phyloP scores from a whole-genome alignment of 2,797 vertebrate species.

The Chrysocyon brachyurus region DNA sequence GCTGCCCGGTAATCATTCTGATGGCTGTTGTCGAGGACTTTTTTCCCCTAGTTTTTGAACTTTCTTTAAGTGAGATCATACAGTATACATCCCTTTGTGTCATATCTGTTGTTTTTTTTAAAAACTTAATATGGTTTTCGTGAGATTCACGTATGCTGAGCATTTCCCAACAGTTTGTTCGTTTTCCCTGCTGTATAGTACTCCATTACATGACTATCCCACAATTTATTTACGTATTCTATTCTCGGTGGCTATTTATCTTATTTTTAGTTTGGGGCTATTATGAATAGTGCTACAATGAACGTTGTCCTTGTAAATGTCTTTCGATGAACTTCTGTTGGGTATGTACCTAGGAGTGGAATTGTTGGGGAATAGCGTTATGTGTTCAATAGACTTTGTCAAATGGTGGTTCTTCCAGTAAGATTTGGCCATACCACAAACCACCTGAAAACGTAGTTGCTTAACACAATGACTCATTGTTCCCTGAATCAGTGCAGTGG shows the following conservation, averaged over 20 bases:
- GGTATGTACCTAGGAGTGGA: background rate
- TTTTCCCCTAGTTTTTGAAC: background rate
- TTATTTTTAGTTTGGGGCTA: background rate
- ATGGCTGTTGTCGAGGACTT: background rate
- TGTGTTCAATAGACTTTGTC: background rate
- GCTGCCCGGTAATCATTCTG: background rate
- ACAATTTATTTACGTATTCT: background rate
- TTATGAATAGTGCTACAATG: background rate
- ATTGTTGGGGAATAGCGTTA: background rate
- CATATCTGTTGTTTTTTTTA: background rate
- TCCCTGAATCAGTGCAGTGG: background rate
- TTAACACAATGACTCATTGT: background rate
- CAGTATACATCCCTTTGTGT: background rate
- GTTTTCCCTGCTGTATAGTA: background rate
- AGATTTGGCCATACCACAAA: background rate
- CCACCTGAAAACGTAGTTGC: background rate
- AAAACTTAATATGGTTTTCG: background rate
- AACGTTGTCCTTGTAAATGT: background rate
- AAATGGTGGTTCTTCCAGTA: background rate
- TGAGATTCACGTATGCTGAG: background rate
- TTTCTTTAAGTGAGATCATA: background rate
- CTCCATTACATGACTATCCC: background rate
- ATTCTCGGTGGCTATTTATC: background rate
- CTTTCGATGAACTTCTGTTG: background rate
- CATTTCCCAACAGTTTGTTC: background rate